Evolutionary conservation across 2,113 vertebrate species (phyloP), one percentile per base, ranked within the genome.

Genomic region (Tupaia tana): DNA sequence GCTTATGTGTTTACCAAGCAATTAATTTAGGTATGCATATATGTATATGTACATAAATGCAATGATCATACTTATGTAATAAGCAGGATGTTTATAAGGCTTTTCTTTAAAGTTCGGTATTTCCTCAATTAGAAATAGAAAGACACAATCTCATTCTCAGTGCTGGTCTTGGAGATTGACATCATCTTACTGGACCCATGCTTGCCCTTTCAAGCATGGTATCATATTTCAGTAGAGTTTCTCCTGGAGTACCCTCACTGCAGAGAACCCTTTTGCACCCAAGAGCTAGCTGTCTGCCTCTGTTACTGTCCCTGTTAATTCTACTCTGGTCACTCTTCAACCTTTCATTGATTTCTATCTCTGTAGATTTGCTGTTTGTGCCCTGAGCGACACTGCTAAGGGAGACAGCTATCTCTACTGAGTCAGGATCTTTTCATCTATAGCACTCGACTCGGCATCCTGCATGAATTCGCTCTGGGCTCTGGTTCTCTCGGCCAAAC

Each of bases 1-100:
- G 22, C 56, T 84, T 74, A 52, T 94, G 20, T 89, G 61, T 89
- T 92, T 92, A 79, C 24, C 29, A 92, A 75, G 64, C 64, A 94
- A 79, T 89, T 93, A 92, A 85, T 88, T 74, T 86, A 88, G 63
- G 43, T 87, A 43, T 43, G 22, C 2, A 14, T 31, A 7, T 43
- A 56, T 52, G 9, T 64, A 58, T 43, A 63, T 52, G 29, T 12
- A 20, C n/a, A 22, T 27, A 15, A n/a, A 10, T 67, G 9, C 20
- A 86, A 61, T 67, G 78, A 63, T 77, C 81, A 71, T 15, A 34
- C 13, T 63, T 88, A 20, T 16, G 4, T 24, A 69, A 16, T 27
- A 61, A 63, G 25, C 70, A 63, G 56, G 54, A 24, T 34, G 43
- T 61, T 61, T 27, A 73, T 12, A 54, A 70, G 87, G 11, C 66